These are phyloP conservation scores for Drosophila chauvacae DNA, from an alignment of 1,140 invertebrate species.

Conservation along the genomic window DNA sequence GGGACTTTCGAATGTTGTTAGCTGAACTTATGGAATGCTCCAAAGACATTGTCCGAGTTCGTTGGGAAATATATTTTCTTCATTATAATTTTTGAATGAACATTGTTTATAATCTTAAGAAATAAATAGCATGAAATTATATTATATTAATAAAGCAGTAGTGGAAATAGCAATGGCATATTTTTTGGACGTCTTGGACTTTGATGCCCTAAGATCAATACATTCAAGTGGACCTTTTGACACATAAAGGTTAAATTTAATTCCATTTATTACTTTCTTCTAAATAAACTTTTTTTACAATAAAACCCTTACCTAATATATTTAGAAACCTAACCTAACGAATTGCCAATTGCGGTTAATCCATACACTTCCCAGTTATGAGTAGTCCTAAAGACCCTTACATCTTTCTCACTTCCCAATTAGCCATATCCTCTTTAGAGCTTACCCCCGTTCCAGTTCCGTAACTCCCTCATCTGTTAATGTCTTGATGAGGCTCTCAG, in stretches of 20 bases:
- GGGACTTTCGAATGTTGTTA: conserved; percentile 13
- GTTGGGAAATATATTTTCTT: neutral
- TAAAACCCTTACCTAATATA: neutral
- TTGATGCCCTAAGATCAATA: no score
- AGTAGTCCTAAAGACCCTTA: no score
- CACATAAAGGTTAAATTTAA: no score
- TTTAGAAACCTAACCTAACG: neutral
- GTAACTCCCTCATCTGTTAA: conserved; percentile 30
- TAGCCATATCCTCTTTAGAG: neutral
- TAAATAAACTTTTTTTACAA: neutral
- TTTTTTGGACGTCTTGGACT: no score
- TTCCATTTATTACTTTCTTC: no score
- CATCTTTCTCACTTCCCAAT: neutral
- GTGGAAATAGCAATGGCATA: no score
- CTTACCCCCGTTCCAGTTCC: neutral
- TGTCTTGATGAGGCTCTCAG: conserved; percentile 18
- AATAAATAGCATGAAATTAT: neutral
- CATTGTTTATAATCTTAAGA: neutral
- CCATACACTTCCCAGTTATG: no score
- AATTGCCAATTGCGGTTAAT: neutral
- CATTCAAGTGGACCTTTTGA: no score
- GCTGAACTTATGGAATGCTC: conserved; percentile 2
- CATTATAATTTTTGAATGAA: neutral
- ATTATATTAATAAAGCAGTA: neutral
- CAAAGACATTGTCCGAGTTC: neutral